phyloP scores from a whole-genome alignment of 1,140 invertebrate species.

The Dreissena rostriformis region DNA sequence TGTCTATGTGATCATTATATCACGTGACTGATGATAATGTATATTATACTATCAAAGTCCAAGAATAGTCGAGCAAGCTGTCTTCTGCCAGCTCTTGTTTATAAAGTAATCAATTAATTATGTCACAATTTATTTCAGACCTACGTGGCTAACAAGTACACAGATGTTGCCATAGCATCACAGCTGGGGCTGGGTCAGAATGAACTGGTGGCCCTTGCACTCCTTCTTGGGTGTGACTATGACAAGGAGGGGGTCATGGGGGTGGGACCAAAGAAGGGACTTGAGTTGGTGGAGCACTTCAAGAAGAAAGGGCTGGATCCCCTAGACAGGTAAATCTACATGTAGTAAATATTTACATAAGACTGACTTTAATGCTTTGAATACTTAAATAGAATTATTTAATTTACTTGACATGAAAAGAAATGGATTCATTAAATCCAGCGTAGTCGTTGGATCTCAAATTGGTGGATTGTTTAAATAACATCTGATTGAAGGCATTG shows the following conservation, averaged over 20 bases:
- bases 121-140: background rate
- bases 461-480: too few relatives aligned
- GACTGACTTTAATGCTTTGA: too few relatives aligned
- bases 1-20: too few relatives aligned
- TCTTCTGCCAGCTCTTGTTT: too few relatives aligned
- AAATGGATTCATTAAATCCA: too few relatives aligned
- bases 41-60: background rate
- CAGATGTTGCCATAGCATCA: background rate
- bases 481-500: too few relatives aligned
- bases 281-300: background rate
- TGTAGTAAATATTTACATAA: too few relatives aligned
- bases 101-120: background rate
- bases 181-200: background rate
- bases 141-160: background rate
- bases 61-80: background rate
- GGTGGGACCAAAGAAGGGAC: slow-evolving; percentile 13
- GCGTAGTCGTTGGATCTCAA: too few relatives aligned
- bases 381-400: too few relatives aligned
- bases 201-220: slow-evolving; percentile 12
- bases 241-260: background rate
- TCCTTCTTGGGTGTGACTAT: slow-evolving; percentile 22
- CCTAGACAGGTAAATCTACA: background rate
- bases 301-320: background rate
- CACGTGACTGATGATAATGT: too few relatives aligned
- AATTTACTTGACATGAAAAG: too few relatives aligned